Evolutionary conservation across 2,797 vertebrate species (phyloP), one percentile per base, ranked within the genome.

Genomic region (Rhinogobio ventralis): DNA sequence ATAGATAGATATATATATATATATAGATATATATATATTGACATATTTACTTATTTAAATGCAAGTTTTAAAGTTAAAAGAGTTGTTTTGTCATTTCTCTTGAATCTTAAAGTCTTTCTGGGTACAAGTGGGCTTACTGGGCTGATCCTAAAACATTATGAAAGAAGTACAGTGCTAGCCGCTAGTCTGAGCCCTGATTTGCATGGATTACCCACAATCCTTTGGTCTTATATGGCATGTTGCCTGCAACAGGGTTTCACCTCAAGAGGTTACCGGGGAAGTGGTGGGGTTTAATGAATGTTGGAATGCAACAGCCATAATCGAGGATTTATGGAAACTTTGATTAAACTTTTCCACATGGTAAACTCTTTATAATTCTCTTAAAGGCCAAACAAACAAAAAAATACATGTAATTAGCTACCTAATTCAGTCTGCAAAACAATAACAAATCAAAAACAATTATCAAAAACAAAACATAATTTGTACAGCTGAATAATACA

Each of bases 191-290:
- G 82, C 76, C 53, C 83, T 20, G 67, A 84, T 79, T 84, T 79
- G 23, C 7, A 20, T 51, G 76, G 75, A 84, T 84, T 84, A 84
- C 53, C 76, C 83, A 79, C 83, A 84, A 84, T 84, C 75, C 67
- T 28, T 64, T 72, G 20, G 20, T 49, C 55, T 45, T 42, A 42
- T 45, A 25, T 25, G 20, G 25, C 82, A 11, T 28, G 66, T 36
- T 23, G 60, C 14, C 46, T 14, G 60, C 17, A 19, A 45, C 2
- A 17, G 39, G 25, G 53, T 60, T 82, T 62, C 53, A 64, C 17
- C 60, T 77, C 72, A 67, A 30, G 30, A 39, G 60, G 71, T 75
- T 13, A 36, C 11, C 4, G 33, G n/a, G 19, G 6, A 39, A 28
- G 78, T 53, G 14, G 9, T 80, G 64, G 19, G 28, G 49, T 55